Base-by-base conservation (phyloP, 2,797 vertebrate species). In the Oreonectes daqikongensis region DNA sequence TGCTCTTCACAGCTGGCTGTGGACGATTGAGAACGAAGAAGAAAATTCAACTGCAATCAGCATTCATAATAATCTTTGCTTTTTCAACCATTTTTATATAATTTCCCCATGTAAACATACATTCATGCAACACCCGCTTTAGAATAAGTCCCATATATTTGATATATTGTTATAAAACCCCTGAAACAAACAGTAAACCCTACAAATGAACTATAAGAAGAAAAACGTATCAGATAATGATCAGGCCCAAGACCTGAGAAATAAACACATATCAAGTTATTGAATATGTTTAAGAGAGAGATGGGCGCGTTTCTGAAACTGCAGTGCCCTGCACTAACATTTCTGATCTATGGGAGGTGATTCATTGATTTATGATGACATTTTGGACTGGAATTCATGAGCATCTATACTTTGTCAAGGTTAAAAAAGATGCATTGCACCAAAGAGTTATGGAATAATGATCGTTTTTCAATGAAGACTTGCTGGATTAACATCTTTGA, bases 101-200 rank as follows among this genome's bases (percentile, higher is more conserved):
- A 90, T 91, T 82, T 92, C 88, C 90, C 89, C 88, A 90, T 94
- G 92, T 94, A 93, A 94, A 94, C 92, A 94, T 93, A 94, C 93
- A 94, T 93, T 93, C 93, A 94, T 94, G 93, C 93, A 94, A 94
- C 92, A 93, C 93, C 92, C 90, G 92, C 91, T 91, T 92, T 91
- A 93, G 92, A 92, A 89, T 94, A 94, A 91, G 86, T 90, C 91
- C 86, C 88, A 88, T 93, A 94, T 93, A 93, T 90, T 92, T 90
- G 90, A 93, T 92, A 92, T 92, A 92, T 86, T 78, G 90, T 90
- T 80, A 77, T 84, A 86, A 84, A 89, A 87, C 48, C 44, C 42
- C 74, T 77, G 42, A 77, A 77, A 77, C 81, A 65, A 72, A 89
- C 83, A 42, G 32, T 69, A 79, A 78, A 67, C 79, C 48, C 48